Conservation (phyloP, 2,113 vertebrate genomes). For the Oncorhynchus nerka region DNA sequence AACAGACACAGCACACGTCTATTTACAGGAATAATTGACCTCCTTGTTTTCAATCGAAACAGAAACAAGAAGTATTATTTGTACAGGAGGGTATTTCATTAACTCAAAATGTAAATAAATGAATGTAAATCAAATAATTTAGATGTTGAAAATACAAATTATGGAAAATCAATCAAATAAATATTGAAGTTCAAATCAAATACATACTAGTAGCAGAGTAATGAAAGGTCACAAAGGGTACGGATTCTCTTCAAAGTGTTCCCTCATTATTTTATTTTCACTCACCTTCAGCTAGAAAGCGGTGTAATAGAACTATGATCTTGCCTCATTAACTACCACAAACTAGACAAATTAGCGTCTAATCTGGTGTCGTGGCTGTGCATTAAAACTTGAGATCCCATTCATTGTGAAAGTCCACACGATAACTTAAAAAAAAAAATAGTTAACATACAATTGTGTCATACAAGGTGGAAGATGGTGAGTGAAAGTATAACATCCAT, state of each 20-base stretch:
- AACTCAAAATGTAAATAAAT: slow-evolving; percentile 27
- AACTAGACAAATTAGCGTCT: slow-evolving; percentile 9
- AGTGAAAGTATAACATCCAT: slow-evolving; percentile 37
- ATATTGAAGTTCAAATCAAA: slow-evolving; percentile 84
- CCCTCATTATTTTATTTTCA: slow-evolving; percentile 33
- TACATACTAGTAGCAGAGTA: slow-evolving; percentile 63
- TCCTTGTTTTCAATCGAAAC: slow-evolving; percentile 62
- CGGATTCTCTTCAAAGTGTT: slow-evolving; percentile 45
- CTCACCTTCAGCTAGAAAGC: slow-evolving; percentile 31
- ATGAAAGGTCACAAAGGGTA: slow-evolving; percentile 34
- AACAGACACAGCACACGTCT: slow-evolving; percentile 79
- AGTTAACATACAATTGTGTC: slow-evolving; percentile 39
- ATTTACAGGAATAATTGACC: slow-evolving; percentile 90
- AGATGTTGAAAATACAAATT: slow-evolving; percentile 81
- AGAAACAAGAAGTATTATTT: slow-evolving; percentile 51
- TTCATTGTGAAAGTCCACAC: slow-evolving; percentile 29
- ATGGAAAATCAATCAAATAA: slow-evolving; percentile 83
- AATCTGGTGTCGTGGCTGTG: background rate
- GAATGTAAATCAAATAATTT: slow-evolving; percentile 89
- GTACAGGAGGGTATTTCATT: slow-evolving; percentile 78
- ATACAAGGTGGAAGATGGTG: background rate
- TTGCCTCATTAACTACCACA: slow-evolving; percentile 33
- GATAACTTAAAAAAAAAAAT: slow-evolving; percentile 20
- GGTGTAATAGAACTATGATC: slow-evolving; percentile 12
- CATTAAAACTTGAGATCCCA: slow-evolving; percentile 26